Percentiles rank a stretch among this genome's conserved stretches.
Evolutionary conservation across 2,797 vertebrate species (phyloP).

Genomic region (Streptopelia turtur): DNA sequence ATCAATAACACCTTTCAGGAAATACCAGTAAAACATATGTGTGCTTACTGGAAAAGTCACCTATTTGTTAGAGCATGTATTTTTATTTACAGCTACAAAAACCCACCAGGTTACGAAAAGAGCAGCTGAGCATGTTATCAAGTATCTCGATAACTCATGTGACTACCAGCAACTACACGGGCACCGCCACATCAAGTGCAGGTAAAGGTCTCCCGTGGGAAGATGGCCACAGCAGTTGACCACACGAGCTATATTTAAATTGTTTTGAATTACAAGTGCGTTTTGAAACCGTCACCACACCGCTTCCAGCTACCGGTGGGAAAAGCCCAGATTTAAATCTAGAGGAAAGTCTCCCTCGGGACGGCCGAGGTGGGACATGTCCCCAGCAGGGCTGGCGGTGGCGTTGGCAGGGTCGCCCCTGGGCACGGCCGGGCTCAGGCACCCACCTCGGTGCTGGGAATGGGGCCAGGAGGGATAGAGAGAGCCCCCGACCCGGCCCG

Average conservation of each 20-base stretch:
- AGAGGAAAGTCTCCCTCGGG: not conserved
- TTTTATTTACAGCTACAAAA: conserved; percentile 28
- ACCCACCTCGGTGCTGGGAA: not conserved
- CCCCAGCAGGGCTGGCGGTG: not conserved
- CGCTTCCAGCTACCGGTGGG: not conserved
- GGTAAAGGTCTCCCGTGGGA: not conserved
- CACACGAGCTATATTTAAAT: conserved; percentile 3
- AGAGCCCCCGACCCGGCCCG: not conserved
- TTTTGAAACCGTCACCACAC: not conserved
- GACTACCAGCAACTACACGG: conserved; percentile 15
- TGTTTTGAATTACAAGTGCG: not conserved
- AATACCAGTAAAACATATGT: not conserved
- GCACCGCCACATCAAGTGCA: not conserved
- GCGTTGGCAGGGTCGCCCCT: not conserved
- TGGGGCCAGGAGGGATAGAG: no score
- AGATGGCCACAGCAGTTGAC: conserved; percentile 3
- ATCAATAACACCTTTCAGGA: conserved; percentile 47
- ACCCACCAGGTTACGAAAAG: not conserved
- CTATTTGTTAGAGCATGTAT: not conserved
- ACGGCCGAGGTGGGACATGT: not conserved
- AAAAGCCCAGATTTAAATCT: not conserved
- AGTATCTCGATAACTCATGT: not conserved
- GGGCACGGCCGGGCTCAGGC: not conserved
- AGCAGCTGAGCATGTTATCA: not conserved
- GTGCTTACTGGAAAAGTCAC: conserved; percentile 21